A percentile compares a stretch with the other conserved stretches of the same genome.
Evolutionary conservation across 2,797 vertebrate species (phyloP).

Genomic region (Pempheris klunzingeri): DNA sequence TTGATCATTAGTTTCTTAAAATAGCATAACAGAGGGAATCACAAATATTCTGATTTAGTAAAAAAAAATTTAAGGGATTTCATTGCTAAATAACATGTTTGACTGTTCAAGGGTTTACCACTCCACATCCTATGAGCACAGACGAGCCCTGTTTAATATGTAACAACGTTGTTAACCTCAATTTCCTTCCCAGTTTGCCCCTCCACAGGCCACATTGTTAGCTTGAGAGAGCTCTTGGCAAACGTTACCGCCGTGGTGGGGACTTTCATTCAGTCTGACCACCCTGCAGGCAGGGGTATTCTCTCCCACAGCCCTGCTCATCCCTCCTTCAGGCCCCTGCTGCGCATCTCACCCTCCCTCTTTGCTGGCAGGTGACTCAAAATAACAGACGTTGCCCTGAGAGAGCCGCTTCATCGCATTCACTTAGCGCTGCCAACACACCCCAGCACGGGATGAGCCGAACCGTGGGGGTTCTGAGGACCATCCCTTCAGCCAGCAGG

Average conservation of each 20-base stretch:
- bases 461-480: conserved; percentile 73
- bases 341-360: conserved; percentile 68
- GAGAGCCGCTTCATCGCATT: conserved; percentile 76
- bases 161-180: conserved; percentile 88
- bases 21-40: conserved; percentile 3
- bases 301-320: conserved; percentile 71
- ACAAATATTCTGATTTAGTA: conserved; percentile 14
- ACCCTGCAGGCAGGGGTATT: conserved; percentile 72
- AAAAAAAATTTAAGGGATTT: conserved; percentile 21
- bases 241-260: conserved; percentile 60
- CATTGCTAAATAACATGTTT: conserved; percentile 33
- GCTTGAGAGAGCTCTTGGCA: conserved; percentile 82
- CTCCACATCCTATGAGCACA: conserved; percentile 67
- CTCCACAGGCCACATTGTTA: conserved; percentile 79
- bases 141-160: conserved; percentile 80
- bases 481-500: conserved; percentile 73
- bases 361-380: conserved; percentile 81
- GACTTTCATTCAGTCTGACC: conserved; percentile 77
- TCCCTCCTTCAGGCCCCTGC: conserved; percentile 62
- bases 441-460: conserved; percentile 65
- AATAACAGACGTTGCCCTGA: conserved; percentile 79
- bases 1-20: conserved; percentile 10
- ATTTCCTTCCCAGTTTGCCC: conserved; percentile 84
- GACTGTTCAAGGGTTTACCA: conserved; percentile 46
- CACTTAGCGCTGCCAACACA: conserved; percentile 76